Percentiles rank a stretch among this genome's conserved stretches.
phyloP scores from a whole-genome alignment of 2,113 vertebrate genomes.

The Seriola dumerili region DNA sequence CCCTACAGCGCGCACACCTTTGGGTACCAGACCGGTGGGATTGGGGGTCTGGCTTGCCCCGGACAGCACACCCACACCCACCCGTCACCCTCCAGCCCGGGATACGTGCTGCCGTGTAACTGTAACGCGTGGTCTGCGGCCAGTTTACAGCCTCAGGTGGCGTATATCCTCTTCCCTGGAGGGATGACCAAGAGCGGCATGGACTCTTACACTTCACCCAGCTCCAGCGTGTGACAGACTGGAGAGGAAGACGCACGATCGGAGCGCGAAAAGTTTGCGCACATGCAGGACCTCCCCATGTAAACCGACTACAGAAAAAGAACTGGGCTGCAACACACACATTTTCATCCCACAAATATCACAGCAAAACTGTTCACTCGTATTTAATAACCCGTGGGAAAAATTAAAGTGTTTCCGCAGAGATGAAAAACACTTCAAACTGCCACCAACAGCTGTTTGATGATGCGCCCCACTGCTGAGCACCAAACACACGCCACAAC shows the following conservation, averaged over 20 bases:
- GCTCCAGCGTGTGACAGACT: conserved; percentile 58
- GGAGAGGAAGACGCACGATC: neutral
- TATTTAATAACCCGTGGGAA: neutral
- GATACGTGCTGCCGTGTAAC: conserved; percentile 95
- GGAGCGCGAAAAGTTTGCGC: neutral
- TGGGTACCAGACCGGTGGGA: conserved; percentile 92
- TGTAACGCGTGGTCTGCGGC: conserved; percentile 94
- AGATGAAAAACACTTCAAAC: neutral
- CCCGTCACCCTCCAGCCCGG: conserved; percentile 90
- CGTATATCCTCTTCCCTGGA: conserved; percentile 96
- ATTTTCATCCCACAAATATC: neutral
- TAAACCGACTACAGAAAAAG: neutral
- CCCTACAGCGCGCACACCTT: conserved; percentile 90
- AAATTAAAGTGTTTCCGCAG: neutral
- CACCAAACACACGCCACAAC: neutral
- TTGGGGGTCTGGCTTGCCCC: conserved; percentile 89
- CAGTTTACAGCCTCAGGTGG: conserved; percentile 93
- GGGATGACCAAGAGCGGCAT: conserved; percentile 90
- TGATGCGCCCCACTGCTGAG: neutral
- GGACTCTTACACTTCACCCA: conserved; percentile 89
- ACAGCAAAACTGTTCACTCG: neutral
- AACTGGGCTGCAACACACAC: neutral
- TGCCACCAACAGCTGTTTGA: neutral
- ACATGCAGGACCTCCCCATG: neutral
- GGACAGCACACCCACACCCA: conserved; percentile 91